Percentiles rank a stretch among this genome's conserved stretches.
Conservation (phyloP, 92 coral and sea anemone species). For the Galaxea fascicularis region DNA sequence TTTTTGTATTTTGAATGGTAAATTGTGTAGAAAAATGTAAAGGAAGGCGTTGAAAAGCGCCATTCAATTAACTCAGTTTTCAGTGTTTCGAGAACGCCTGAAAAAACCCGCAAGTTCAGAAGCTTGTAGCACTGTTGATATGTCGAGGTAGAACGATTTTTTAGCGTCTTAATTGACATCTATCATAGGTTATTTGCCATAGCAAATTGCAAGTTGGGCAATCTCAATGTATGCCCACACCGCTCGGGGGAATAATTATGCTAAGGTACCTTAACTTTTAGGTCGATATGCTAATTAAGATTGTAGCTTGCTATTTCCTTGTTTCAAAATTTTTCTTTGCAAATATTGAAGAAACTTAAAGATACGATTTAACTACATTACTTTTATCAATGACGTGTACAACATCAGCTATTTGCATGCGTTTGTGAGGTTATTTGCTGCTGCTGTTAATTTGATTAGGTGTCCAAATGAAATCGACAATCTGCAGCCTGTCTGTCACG, state of each 20-base stretch:
- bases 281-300: not conserved
- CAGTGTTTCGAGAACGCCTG: not conserved
- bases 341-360: too few relatives aligned
- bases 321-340: too few relatives aligned
- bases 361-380: too few relatives aligned
- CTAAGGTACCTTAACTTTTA: not conserved
- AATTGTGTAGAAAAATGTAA: not conserved
- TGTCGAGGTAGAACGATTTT: not conserved
- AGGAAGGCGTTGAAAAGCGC: not conserved
- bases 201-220: not conserved
- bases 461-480: too few relatives aligned
- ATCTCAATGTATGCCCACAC: not conserved
- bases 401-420: too few relatives aligned
- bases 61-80: slow-evolving; percentile 1
- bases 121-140: slow-evolving; percentile 3
- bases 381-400: too few relatives aligned
- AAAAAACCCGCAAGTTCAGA: not conserved
- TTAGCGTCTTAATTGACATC: not conserved
- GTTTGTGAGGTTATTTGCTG: too few relatives aligned
- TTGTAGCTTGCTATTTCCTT: too few relatives aligned
- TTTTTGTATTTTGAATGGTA: too few relatives aligned
- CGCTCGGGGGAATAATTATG: not conserved
- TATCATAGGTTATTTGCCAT: not conserved
- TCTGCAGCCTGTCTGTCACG: too few relatives aligned
- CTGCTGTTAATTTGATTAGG: too few relatives aligned